Conservation (phyloP, 92 coral and sea anemone species). For the Epizoanthus scotinus region DNA sequence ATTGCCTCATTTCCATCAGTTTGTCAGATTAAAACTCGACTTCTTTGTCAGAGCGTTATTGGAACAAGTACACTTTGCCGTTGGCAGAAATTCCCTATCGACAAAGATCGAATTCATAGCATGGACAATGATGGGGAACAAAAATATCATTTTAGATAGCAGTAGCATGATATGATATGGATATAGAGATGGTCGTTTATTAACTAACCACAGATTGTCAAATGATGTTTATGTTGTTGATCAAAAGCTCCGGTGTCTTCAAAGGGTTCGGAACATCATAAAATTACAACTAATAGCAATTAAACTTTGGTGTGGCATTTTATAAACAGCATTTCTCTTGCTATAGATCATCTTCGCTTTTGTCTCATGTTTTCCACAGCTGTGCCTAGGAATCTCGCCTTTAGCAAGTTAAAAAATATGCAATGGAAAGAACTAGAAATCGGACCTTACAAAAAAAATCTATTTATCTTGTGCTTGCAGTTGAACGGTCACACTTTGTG, state of each 20-base stretch:
- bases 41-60: neutral
- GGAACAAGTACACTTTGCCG: conserved; percentile 2
- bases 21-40: neutral
- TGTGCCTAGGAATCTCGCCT: conserved; percentile 8
- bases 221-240: neutral
- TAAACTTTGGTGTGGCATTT: neutral
- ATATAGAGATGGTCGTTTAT: too few species aligned
- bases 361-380: conserved; percentile 23
- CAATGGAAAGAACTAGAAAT: too few species aligned
- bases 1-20: neutral
- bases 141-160: too few species aligned
- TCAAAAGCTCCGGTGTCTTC: conserved; percentile 10
- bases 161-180: too few species aligned
- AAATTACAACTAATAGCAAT: neutral
- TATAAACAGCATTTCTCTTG: neutral
- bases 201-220: too few species aligned
- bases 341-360: neutral
- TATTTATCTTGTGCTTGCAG: too few species aligned
- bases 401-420: neutral
- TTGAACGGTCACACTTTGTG: too few species aligned
- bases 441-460: too few species aligned
- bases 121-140: too few species aligned
- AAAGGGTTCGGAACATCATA: neutral
- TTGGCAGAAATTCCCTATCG: neutral
- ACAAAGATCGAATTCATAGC: neutral